Conservation (phyloP, 1,140 invertebrate genomes). For the Diprion similis region DNA sequence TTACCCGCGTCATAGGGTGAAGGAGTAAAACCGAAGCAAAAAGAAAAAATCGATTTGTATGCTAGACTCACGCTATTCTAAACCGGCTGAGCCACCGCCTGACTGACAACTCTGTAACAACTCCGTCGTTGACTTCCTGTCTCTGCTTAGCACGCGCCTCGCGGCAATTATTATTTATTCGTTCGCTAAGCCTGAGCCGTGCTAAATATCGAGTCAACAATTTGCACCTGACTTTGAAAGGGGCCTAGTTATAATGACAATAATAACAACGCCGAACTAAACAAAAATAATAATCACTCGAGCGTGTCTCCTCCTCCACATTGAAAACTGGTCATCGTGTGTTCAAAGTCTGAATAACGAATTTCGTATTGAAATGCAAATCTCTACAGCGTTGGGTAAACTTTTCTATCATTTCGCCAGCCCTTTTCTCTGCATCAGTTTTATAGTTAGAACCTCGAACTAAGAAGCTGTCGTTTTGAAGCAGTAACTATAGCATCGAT, state of each 20-base stretch:
- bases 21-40: not conserved
- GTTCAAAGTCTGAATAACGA: too few relatives aligned
- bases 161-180: slow-evolving; percentile 1
- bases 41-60: slow-evolving; percentile 3
- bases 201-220: not conserved
- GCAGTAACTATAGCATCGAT: too few relatives aligned
- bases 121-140: not conserved
- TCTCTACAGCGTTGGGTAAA: too few relatives aligned
- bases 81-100: slow-evolving; percentile 1
- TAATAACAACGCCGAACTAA: not conserved
- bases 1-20: slow-evolving; percentile 1
- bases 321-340: too few relatives aligned
- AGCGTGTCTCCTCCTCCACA: not conserved
- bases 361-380: too few relatives aligned
- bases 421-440: too few relatives aligned
- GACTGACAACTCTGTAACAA: not conserved
- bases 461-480: too few relatives aligned
- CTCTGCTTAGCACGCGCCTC: not conserved
- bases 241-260: not conserved
- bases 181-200: not conserved
- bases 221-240: not conserved
- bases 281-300: not conserved
- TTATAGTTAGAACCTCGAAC: too few relatives aligned
- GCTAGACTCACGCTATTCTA: not conserved
- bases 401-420: too few relatives aligned